A percentile compares a stretch with the other conserved stretches of the same genome.
These are phyloP conservation scores for Rugalucina vietnamica DNA, from an alignment of 2,888 invertebrate species.

Conservation along the genomic window DNA sequence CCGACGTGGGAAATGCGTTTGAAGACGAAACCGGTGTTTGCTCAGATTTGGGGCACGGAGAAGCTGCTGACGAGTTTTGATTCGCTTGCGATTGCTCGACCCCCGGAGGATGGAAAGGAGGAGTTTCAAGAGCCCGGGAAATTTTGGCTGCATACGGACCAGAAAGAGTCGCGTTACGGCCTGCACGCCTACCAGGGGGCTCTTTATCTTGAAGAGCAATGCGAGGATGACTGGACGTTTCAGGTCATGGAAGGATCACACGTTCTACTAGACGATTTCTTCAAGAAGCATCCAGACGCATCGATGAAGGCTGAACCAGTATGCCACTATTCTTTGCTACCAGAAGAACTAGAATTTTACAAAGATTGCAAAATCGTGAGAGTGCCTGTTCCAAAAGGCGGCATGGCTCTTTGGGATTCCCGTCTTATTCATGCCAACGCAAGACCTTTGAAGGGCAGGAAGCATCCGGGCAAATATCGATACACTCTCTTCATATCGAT, in stretches of 20 bases:
- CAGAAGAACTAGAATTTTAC: conserved; percentile 67
- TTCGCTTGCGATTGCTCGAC: conserved; percentile 69
- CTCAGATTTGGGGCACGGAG: conserved; percentile 71
- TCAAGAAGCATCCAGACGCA: conserved; percentile 52
- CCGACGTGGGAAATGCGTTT: conserved; percentile 75
- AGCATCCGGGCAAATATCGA: conserved; percentile 74
- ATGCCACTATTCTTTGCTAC: conserved; percentile 58
- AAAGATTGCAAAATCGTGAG: conserved; percentile 65
- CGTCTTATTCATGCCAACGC: conserved; percentile 78
- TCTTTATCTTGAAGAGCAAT: conserved; percentile 72
- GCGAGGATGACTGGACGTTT: conserved; percentile 70
- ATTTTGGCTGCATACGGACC: conserved; percentile 76
- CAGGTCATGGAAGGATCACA: conserved; percentile 70
- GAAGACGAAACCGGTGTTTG: conserved; percentile 69
- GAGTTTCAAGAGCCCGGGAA: conserved; percentile 26
- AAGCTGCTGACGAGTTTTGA: conserved; percentile 74
- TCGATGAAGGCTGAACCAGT: conserved; percentile 39
- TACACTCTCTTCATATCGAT: conserved; percentile 77
- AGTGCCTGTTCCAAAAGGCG: conserved; percentile 78
- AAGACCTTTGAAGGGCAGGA: conserved; percentile 67
- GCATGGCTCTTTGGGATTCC: conserved; percentile 80
- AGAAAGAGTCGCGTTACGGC: conserved; percentile 68
- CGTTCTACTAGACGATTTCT: conserved; percentile 63
- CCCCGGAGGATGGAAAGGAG: conserved; percentile 67
- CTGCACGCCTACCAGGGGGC: conserved; percentile 79